A percentile compares a stretch with the other conserved stretches of the same genome.
phyloP scores from a whole-genome alignment of 2,113 vertebrate species.

The Asarcornis scutulata region DNA sequence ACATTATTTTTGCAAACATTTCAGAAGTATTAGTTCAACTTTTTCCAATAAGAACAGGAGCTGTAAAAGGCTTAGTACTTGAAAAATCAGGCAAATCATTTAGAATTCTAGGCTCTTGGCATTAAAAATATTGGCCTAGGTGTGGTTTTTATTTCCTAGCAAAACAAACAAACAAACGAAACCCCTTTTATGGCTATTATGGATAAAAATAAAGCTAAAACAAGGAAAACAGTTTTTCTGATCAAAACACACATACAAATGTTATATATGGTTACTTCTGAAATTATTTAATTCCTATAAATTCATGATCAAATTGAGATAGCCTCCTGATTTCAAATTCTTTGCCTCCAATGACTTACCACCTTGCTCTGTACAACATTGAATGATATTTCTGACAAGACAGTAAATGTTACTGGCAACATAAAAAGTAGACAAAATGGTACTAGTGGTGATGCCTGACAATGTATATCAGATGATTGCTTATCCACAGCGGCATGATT shows the following conservation, averaged over 20 bases:
- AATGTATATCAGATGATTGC: background rate
- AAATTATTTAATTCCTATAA: background rate
- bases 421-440: background rate
- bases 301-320: background rate
- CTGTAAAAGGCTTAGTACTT: background rate
- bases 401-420: fast-evolving
- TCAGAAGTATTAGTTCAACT: background rate
- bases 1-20: background rate
- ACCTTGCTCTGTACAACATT: background rate
- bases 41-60: background rate
- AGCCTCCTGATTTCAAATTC: background rate
- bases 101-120: background rate
- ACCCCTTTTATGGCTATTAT: background rate
- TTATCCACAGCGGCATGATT: background rate
- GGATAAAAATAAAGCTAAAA: background rate
- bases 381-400: background rate
- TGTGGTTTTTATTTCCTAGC: background rate
- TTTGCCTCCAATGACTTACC: background rate
- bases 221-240: background rate
- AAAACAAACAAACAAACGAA: background rate
- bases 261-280: background rate
- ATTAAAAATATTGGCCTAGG: background rate
- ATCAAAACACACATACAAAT: background rate
- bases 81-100: background rate
- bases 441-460: background rate